A percentile compares a stretch with the other conserved stretches of the same genome.
Conservation (phyloP, 2,888 invertebrate species). For the Idaea straminata region DNA sequence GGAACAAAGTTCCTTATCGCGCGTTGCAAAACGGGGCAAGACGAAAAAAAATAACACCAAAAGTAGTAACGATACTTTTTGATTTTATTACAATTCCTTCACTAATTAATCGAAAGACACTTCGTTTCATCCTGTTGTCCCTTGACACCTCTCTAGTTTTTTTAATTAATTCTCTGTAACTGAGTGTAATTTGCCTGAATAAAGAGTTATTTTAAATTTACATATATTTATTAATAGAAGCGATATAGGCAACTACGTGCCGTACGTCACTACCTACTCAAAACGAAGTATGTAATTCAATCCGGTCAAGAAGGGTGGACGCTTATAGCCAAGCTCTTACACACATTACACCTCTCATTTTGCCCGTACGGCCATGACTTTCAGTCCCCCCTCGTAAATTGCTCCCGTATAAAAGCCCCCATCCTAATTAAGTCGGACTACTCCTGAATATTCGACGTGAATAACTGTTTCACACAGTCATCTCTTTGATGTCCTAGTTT, state of each 20-base stretch:
- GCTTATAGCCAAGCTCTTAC: conserved; percentile 54
- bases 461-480: conserved; percentile 33
- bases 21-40: no score
- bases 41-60: no score
- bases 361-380: conserved; percentile 48
- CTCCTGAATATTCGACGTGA: conserved; percentile 59
- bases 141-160: no score
- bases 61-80: no score
- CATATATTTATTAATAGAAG: no score
- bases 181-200: no score
- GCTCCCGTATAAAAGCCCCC: conserved; percentile 51
- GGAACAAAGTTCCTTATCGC: no score
- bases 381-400: conserved; percentile 57
- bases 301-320: conserved; percentile 60
- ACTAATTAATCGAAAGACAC: no score
- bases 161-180: no score
- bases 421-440: conserved; percentile 63
- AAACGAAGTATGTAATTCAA: conserved; percentile 62
- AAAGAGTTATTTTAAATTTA: no score
- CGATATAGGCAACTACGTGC: conserved; percentile 44
- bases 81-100: no score
- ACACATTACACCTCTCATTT: conserved; percentile 53
- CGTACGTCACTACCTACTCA: conserved; percentile 63
- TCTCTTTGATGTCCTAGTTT: conserved; percentile 36
- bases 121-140: no score